A percentile compares a stretch with the other conserved stretches of the same genome.
Conservation (phyloP, 2,888 invertebrate genomes). For the Deilephila elpenor region DNA sequence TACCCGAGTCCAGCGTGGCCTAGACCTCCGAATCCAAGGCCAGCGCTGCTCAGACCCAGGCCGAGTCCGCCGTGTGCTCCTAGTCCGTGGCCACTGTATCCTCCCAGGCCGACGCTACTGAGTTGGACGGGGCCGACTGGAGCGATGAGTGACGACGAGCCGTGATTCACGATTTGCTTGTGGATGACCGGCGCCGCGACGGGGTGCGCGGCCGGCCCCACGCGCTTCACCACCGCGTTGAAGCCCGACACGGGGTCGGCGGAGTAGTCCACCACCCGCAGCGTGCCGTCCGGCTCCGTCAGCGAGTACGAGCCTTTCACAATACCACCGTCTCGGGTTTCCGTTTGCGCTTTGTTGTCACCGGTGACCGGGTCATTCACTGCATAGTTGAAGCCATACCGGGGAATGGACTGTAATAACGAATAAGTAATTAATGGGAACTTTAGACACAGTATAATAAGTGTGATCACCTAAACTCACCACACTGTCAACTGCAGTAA, state of each 20-base stretch:
- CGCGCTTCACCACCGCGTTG: conserved; percentile 76
- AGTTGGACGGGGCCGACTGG: conserved; percentile 44
- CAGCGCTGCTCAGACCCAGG: conserved; percentile 28
- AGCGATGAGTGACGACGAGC: conserved; percentile 33
- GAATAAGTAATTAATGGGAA: conserved; percentile 4
- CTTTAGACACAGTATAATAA: not conserved
- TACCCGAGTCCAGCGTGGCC: conserved; percentile 35
- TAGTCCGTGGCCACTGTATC: conserved; percentile 40
- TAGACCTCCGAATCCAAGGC: conserved; percentile 33
- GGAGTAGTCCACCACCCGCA: conserved; percentile 74
- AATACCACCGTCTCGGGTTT: conserved; percentile 73
- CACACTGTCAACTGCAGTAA: conserved; percentile 53
- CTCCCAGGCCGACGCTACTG: conserved; percentile 40
- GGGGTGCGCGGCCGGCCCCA: conserved; percentile 71
- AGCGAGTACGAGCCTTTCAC: conserved; percentile 79
- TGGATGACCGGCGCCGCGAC: conserved; percentile 42
- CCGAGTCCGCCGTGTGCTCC: conserved; percentile 40
- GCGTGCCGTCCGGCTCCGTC: conserved; percentile 76
- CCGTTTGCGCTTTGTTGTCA: conserved; percentile 77
- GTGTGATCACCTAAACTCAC: conserved; percentile 53
- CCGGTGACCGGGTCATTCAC: conserved; percentile 78
- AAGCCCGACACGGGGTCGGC: conserved; percentile 74
- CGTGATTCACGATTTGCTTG: conserved; percentile 39
- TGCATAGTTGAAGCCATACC: conserved; percentile 79
- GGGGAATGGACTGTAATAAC: conserved; percentile 65